Base-by-base conservation (phyloP, 2,797 vertebrate species). In the Coccyzus lansbergi region DNA sequence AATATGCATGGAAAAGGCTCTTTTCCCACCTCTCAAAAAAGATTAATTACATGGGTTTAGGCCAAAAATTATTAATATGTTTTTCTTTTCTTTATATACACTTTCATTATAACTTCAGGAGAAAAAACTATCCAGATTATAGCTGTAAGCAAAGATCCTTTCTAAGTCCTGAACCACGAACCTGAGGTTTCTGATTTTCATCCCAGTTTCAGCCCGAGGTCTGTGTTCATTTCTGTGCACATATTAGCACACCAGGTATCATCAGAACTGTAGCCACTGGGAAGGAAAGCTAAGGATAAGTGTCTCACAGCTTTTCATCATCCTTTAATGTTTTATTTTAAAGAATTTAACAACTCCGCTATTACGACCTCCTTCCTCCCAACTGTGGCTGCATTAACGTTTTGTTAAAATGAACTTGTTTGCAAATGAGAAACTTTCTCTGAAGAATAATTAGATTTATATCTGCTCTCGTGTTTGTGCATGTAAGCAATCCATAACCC, bases 61-160 rank as follows among this genome's bases (percentile, higher is more conserved):
- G 19, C 20, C 58, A n/a, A 64, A 77, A 53, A 70, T 60, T 76
- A 82, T 85, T 79, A 84, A 93, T 60, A 42, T 48, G 36, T 38
- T 83, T 60, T 77, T 13, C 40, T 82, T 93, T 93, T 91, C 55
- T 59, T 92, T 74, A 87, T n/a, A 10, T 52, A 55, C 83, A 36
- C 24, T 78, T 93, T 60, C 64, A 69, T 78, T 92, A 25, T 44
- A 68, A 56, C 53, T 76, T 59, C 34, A 86, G 53, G n/a, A 70
- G 12, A n/a, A 40, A 63, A 60, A 84, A 40, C 7, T 38, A 81
- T 24, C 67, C 24, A 86, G 55, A 18, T n/a, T 63, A 40, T 88
- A 79, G 29, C 36, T 24, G 26, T 22, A 92, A 95, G 68, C 34
- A 53, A 18, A 33, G 70, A 56, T 79, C 21, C n/a, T 68, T n/a